Percentiles rank a stretch among this genome's conserved stretches.
These are phyloP conservation scores for Pipistrellus kuhlii DNA, from an alignment of 2,797 vertebrate species.

Conservation along the genomic window DNA sequence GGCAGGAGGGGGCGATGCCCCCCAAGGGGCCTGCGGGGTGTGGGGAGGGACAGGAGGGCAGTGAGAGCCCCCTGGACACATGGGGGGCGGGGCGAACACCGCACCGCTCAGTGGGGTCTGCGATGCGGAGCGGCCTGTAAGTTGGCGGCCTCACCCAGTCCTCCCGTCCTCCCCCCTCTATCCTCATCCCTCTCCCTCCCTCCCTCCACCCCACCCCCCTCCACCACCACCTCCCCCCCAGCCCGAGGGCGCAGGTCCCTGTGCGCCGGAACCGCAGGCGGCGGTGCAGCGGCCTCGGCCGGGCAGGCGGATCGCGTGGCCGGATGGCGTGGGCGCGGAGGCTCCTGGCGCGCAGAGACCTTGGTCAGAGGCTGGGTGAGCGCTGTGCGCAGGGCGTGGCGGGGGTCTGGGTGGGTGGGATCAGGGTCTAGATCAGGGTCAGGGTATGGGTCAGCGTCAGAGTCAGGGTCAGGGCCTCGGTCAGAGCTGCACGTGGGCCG, in stretches of 20 bases:
- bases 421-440: too few relatives aligned
- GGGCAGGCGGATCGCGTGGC: accelerated
- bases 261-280: background rate
- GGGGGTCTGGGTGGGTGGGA: too few relatives aligned
- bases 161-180: too few relatives aligned
- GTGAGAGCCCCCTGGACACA: background rate
- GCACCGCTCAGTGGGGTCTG: background rate
- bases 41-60: too few relatives aligned
- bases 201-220: too few relatives aligned
- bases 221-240: too few relatives aligned
- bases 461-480: too few relatives aligned
- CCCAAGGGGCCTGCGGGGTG: background rate
- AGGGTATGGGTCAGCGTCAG: too few relatives aligned
- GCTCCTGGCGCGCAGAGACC: accelerated
- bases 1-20: background rate
- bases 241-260: too few relatives aligned
- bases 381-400: too few relatives aligned
- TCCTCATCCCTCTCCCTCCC: too few relatives aligned
- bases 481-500: too few relatives aligned
- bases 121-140: background rate
- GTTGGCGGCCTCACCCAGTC: accelerated
- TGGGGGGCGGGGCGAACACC: background rate
- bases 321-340: background rate
- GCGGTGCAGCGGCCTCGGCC: background rate
- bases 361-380: accelerated